These are phyloP conservation scores for Stenodema calcarata DNA, from an alignment of 2,888 invertebrate species.

Conservation along the genomic window DNA sequence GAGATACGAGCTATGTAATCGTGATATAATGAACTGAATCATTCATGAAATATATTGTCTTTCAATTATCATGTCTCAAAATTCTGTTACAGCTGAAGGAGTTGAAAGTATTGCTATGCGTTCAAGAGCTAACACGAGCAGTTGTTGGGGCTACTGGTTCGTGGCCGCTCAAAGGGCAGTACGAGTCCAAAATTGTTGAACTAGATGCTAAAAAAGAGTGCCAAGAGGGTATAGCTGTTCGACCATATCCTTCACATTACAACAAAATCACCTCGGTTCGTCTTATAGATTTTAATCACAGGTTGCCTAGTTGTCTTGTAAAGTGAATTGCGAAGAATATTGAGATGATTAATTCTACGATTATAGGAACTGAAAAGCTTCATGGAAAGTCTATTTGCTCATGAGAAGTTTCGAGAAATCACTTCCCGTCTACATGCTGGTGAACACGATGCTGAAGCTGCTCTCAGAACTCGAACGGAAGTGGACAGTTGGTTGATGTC, in stretches of 20 bases:
- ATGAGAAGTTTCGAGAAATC: conserved; percentile 42
- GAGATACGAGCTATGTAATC: too few species aligned
- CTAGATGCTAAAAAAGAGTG: conserved; percentile 62
- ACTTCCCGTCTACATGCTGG: conserved; percentile 24
- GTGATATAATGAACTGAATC: too few species aligned
- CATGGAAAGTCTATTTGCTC: conserved; percentile 60
- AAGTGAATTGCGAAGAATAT: too few species aligned
- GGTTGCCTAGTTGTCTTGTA: too few species aligned
- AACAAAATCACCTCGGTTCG: conserved; percentile 60
- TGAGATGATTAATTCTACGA: conserved; percentile 35
- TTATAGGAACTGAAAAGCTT: conserved; percentile 66
- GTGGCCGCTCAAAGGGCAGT: conserved; percentile 53
- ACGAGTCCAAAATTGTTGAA: conserved; percentile 61
- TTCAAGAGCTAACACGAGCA: conserved; percentile 56
- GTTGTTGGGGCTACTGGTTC: conserved; percentile 50
- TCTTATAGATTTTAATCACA: background rate
- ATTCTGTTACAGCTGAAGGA: conserved; percentile 57
- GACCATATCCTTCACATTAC: conserved; percentile 66
- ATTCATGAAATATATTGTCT: background rate
- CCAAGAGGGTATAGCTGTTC: conserved; percentile 66
- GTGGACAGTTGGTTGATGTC: conserved; percentile 66
- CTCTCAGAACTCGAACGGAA: conserved; percentile 62
- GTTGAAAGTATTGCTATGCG: conserved; percentile 54
- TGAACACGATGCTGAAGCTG: background rate
- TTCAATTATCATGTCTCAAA: background rate